phyloP scores from a whole-genome alignment of 2,888 invertebrate genomes.

The Andrena fulva region DNA sequence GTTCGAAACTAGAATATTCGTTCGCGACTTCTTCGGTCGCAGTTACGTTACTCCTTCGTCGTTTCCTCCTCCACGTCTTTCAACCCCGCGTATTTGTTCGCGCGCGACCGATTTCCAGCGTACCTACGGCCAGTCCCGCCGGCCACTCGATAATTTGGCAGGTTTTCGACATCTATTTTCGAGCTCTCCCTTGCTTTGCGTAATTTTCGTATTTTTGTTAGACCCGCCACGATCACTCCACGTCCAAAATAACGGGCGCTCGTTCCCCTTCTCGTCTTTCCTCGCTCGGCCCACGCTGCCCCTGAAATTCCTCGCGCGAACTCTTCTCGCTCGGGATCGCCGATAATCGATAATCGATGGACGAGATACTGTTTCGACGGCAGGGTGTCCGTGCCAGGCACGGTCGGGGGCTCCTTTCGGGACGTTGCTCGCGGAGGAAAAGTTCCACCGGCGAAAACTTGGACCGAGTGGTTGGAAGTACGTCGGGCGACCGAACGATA shows the following conservation, averaged over 20 bases:
- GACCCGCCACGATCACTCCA: not conserved
- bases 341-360: conserved; percentile 21
- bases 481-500: conserved; percentile 34
- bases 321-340: conserved; percentile 1
- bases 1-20: too few relatives aligned
- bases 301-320: conserved; percentile 24
- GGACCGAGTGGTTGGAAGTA: conserved; percentile 45
- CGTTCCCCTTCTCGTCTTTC: not conserved
- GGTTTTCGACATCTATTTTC: conserved; percentile 7
- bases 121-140: not conserved
- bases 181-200: not conserved
- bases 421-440: conserved; percentile 45
- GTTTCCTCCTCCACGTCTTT: not conserved
- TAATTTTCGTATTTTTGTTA: conserved; percentile 7
- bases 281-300: not conserved
- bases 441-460: conserved; percentile 61
- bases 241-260: not conserved
- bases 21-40: too few relatives aligned
- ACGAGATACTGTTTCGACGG: conserved; percentile 45
- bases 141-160: not conserved
- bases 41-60: not conserved
- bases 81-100: not conserved
- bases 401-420: conserved; percentile 40
- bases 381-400: conserved; percentile 27
- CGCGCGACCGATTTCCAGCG: conserved; percentile 1